Percentiles rank a stretch among this genome's conserved stretches.
phyloP scores from a whole-genome alignment of 1,140 invertebrate species.

The Gonatopus flavifemur region DNA sequence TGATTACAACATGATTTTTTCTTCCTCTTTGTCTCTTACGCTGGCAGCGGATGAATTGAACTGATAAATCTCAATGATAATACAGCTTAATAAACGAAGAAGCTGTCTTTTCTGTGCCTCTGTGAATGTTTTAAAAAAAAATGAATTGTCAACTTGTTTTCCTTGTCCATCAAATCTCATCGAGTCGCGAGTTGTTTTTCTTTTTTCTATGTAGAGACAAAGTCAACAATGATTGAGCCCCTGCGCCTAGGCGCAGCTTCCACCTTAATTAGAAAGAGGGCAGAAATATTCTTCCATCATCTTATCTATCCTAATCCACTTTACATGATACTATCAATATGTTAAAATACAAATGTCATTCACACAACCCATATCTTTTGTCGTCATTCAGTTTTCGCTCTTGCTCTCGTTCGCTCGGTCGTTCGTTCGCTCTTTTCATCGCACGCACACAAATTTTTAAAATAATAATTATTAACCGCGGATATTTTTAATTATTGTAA shows the following conservation, averaged over 20 bases:
- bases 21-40: conserved; percentile 17
- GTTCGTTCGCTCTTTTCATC: conserved; percentile 46
- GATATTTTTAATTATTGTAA: conserved; percentile 54
- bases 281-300: conserved; percentile 30
- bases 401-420: too few relatives aligned
- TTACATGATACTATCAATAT: conserved; percentile 59
- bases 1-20: too few relatives aligned
- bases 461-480: conserved; percentile 56
- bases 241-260: conserved; percentile 45
- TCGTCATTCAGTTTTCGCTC: too few relatives aligned
- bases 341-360: conserved; percentile 61
- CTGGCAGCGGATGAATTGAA: conserved; percentile 45
- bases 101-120: conserved; percentile 18
- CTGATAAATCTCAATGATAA: conserved; percentile 33
- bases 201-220: conserved; percentile 32
- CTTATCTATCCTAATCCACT: conserved; percentile 53
- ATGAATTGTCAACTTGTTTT: too few relatives aligned
- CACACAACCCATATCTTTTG: too few relatives aligned
- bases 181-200: conserved; percentile 20
- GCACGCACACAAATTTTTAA: conserved; percentile 55
- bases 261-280: conserved; percentile 37
- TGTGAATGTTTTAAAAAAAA: too few relatives aligned
- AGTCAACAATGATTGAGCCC: conserved; percentile 44
- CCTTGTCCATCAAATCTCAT: too few relatives aligned
- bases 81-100: conserved; percentile 12